Percentiles rank a stretch among this genome's conserved stretches.
Evolutionary conservation across 35 echinoderm and acorn worm species (phyloP).

Genomic region (Apostichopus parvimensis): DNA sequence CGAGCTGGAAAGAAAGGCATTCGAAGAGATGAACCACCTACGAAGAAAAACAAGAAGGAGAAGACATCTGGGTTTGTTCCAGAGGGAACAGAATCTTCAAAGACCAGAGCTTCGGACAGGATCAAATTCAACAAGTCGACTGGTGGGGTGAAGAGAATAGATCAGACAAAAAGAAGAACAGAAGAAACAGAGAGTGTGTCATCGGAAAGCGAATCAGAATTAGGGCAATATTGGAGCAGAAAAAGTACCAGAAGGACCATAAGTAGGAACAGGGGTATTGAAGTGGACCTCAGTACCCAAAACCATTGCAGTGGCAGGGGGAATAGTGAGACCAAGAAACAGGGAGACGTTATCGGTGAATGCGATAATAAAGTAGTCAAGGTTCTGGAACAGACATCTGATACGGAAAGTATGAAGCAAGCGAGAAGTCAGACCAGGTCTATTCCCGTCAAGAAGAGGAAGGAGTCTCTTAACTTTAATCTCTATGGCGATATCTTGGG

Average conservation of each 20-base stretch:
- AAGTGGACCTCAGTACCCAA: neutral
- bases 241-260: neutral
- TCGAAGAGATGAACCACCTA: neutral
- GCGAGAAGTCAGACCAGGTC: neutral
- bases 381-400: neutral
- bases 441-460: neutral
- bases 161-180: neutral
- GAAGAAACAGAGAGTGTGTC: neutral
- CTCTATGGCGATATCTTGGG: constrained; percentile 42
- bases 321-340: neutral
- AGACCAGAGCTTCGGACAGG: no score
- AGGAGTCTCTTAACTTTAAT: neutral
- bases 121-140: no score
- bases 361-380: neutral
- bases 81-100: neutral
- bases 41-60: neutral
- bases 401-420: constrained; percentile 30
- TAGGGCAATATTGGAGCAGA: neutral
- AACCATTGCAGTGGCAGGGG: neutral
- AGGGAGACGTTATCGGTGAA: neutral
- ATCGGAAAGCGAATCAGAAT: neutral
- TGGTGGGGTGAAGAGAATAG: neutral
- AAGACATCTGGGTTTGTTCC: neutral
- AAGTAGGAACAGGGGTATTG: neutral
- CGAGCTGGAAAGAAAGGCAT: neutral